Conservation (phyloP, 2,797 vertebrate species). For the Garrulus glandarius region DNA sequence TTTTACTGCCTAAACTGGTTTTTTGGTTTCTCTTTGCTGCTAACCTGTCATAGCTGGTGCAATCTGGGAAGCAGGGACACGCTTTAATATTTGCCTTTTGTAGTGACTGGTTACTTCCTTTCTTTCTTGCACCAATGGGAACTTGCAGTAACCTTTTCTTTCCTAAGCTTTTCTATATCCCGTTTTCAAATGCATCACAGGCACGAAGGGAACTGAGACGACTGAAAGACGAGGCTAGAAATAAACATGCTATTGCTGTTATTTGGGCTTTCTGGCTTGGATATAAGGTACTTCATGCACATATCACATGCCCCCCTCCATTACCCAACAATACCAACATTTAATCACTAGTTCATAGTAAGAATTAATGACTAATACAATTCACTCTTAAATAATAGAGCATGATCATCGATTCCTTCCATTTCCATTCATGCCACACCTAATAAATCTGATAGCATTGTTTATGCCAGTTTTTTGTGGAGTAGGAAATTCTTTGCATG, state of each 20-base stretch:
- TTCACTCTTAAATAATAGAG: constrained; percentile 17
- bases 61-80: constrained; percentile 54
- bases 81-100: constrained; percentile 35
- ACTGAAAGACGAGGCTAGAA: constrained; percentile 93
- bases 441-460: background rate
- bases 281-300: constrained; percentile 90
- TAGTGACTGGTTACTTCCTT: constrained; percentile 38
- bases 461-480: background rate
- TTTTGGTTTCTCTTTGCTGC: constrained; percentile 39
- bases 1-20: background rate
- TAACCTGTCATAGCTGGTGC: constrained; percentile 7
- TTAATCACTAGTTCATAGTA: background rate
- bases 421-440: constrained; percentile 25
- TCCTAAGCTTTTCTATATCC: constrained; percentile 76
- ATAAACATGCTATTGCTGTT: constrained; percentile 95
- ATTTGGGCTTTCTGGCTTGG: constrained; percentile 99
- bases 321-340: background rate
- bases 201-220: constrained; percentile 94
- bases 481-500: constrained; percentile 53
- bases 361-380: constrained; percentile 25
- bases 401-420: constrained; percentile 47
- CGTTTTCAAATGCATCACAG: constrained; percentile 84
- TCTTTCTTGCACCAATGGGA: constrained; percentile 48
- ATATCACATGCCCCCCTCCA: constrained; percentile 32
- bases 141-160: constrained; percentile 68